Percentiles rank a stretch among this genome's conserved stretches.
Evolutionary conservation across 1,140 invertebrate species (phyloP).

Genomic region (Vanessa atalanta): DNA sequence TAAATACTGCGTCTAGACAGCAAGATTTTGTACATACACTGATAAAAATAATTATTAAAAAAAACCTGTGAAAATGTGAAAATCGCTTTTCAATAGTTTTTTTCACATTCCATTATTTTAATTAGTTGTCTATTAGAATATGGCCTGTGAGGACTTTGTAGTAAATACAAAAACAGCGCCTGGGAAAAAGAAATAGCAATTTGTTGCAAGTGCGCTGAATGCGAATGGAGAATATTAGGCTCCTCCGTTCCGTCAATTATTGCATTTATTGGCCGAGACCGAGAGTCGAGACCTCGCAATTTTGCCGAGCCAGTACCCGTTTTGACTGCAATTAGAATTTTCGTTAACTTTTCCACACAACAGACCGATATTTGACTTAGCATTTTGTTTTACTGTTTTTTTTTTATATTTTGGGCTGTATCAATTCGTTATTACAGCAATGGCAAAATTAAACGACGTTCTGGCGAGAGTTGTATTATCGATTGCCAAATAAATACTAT

Average conservation of each 20-base stretch:
- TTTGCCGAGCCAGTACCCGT: constrained; percentile 22
- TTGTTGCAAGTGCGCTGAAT: constrained; percentile 27
- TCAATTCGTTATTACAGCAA: no score
- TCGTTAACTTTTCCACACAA: constrained; percentile 29
- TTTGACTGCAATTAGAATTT: constrained; percentile 33
- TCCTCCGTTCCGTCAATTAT: constrained; percentile 30
- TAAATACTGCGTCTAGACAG: not conserved
- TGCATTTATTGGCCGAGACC: constrained; percentile 28
- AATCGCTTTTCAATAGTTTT: not conserved
- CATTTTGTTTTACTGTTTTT: constrained; percentile 1
- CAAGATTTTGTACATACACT: no score
- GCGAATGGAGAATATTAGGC: constrained; percentile 27
- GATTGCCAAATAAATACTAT: no score
- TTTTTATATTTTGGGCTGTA: no score
- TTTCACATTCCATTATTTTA: not conserved
- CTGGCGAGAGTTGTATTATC: no score
- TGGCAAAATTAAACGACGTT: no score
- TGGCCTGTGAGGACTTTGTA: not conserved
- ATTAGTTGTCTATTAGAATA: not conserved
- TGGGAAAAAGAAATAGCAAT: constrained; percentile 36
- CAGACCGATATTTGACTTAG: constrained; percentile 14
- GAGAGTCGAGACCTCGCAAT: constrained; percentile 19
- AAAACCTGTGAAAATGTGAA: no score
- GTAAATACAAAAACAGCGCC: not conserved
- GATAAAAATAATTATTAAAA: no score